These are phyloP conservation scores for Abramis brama DNA, from an alignment of 2,113 vertebrate genomes.

Conservation along the genomic window DNA sequence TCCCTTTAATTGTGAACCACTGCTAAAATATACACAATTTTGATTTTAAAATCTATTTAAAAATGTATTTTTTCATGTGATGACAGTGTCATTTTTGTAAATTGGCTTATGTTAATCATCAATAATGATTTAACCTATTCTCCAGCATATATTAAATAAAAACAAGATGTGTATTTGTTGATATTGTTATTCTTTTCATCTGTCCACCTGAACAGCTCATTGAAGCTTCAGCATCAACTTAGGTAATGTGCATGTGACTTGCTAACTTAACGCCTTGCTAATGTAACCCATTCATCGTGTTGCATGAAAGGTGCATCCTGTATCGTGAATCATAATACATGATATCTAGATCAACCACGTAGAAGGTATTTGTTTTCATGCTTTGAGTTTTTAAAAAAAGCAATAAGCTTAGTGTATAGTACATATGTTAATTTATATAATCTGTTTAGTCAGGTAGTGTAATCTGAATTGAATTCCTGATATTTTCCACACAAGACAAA, in stretches of 20 bases:
- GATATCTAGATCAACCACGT: conserved; percentile 10
- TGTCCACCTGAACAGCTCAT: conserved; percentile 76
- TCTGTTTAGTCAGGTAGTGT: neutral
- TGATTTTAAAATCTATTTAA: neutral
- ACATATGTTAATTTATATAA: neutral
- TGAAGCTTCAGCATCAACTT: conserved; percentile 80
- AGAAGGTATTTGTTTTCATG: neutral
- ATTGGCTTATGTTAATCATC: neutral
- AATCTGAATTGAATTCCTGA: neutral
- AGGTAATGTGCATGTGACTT: conserved; percentile 75
- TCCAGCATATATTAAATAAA: neutral
- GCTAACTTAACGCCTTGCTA: conserved; percentile 57
- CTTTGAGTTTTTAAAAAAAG: neutral
- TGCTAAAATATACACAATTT: neutral
- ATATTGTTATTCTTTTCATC: conserved; percentile 49
- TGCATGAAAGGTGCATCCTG: conserved; percentile 55
- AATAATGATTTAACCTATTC: neutral
- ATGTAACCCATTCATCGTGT: conserved; percentile 34
- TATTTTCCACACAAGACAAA: neutral
- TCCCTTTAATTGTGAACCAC: neutral
- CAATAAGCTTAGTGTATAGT: neutral
- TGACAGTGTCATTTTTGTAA: neutral
- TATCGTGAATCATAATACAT: neutral
- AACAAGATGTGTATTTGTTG: conserved; percentile 21
- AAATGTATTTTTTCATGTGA: too few species aligned